Conservation (phyloP, 2,888 invertebrate genomes). For the Coecobrya sp. region DNA sequence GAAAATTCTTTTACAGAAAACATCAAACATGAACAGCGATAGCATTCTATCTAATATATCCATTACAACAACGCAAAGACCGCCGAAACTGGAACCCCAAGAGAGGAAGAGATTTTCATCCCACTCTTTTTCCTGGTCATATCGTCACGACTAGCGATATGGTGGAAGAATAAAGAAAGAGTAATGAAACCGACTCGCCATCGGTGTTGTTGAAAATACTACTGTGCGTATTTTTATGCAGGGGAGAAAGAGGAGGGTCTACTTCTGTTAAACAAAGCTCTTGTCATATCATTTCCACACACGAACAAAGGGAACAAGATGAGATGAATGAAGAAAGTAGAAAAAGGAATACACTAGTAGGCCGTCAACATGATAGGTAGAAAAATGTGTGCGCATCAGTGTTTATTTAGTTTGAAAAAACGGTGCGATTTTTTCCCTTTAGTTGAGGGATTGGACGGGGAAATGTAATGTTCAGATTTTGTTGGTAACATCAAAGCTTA, state of each 20-base stretch:
- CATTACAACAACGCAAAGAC: slow-evolving; percentile 44
- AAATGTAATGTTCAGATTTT: slow-evolving; percentile 6
- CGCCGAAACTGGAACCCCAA: slow-evolving; percentile 46
- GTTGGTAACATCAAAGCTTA: not conserved
- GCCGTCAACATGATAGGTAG: not conserved
- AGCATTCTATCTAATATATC: slow-evolving; percentile 54
- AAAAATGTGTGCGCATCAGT: slow-evolving; percentile 19
- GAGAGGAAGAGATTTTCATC: slow-evolving; percentile 68
- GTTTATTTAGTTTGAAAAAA: slow-evolving; percentile 26
- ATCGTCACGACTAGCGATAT: not conserved
- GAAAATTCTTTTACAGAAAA: not conserved
- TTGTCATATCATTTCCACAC: slow-evolving; percentile 24
- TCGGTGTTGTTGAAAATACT: not conserved
- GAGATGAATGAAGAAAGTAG: slow-evolving; percentile 1
- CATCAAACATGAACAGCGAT: not conserved
- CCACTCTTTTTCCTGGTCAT: slow-evolving; percentile 7
- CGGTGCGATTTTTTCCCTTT: slow-evolving; percentile 11
- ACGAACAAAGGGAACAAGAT: slow-evolving; percentile 1
- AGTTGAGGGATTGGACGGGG: not conserved
- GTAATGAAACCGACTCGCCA: not conserved
- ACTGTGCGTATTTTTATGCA: not conserved
- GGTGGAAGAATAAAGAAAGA: not conserved
- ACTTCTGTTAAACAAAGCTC: slow-evolving; percentile 12
- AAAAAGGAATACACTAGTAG: not conserved
- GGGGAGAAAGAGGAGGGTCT: not conserved